Evolutionary conservation across 2,113 vertebrate genomes (phyloP), one percentile per base, ranked within the genome.

Genomic region (Phylloscopus trochilus): DNA sequence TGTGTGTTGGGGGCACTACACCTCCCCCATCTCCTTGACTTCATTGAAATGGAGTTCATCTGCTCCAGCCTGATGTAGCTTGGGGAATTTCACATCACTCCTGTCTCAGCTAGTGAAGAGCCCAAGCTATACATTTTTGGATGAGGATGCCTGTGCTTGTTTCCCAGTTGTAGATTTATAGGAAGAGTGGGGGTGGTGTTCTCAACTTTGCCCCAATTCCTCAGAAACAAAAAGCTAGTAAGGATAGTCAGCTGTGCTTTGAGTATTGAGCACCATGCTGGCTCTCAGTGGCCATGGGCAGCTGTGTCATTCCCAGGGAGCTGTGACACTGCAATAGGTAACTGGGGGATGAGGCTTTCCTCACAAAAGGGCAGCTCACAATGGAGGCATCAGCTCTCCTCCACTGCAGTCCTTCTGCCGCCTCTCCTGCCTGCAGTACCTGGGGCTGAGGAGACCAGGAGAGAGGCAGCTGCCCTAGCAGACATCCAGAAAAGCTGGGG

Each of bases 141-240:
- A 96, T 2, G 4, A 64, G 77, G 72, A 77, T 24, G 55, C 39
- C 59, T 88, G n/a, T 72, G 41, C 41, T 92, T 72, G 27, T 83
- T 95, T 95, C 60, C 67, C 72, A 74, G 21, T 43, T n/a, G 46
- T 12, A 69, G 37, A 88, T 55, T 76, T 90, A 67, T n/a, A 39
- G 59, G 17, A 46, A n/a, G 24, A 35, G 12, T 2, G 4, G 19
- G 9, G 11, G 24, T 13, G 75, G 27, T 51, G 19, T 44, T 83
- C 86, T 94, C 84, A 94, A 86, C 75, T 93, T 95, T 88, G 53
- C 22, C 56, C 90, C 47, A 90, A 39, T 90, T 94, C 31, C 56
- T 91, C 72, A 31, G 55, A 93, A 88, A 39, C 3, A 41, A 44
- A 78, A 90, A 31, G 16, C 7, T 21, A 76, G 11, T 27, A 30